Evolutionary conservation across 2,797 vertebrate genomes (phyloP).

Genomic region (Myotis myotis): DNA sequence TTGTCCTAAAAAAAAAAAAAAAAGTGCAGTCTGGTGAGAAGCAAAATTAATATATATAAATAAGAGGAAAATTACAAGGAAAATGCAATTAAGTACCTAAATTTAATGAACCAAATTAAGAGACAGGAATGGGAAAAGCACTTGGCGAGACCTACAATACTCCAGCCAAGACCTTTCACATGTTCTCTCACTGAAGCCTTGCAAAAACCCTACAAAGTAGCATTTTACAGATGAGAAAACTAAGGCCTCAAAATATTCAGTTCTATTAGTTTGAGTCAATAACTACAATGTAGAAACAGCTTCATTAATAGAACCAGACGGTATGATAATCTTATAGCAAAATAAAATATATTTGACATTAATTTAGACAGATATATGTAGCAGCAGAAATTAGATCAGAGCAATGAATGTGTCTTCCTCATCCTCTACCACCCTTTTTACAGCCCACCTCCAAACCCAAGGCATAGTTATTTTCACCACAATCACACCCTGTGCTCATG

Average conservation of each 20-base stretch:
- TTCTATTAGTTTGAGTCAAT: background rate
- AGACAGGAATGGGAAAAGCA: background rate
- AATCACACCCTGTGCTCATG: background rate
- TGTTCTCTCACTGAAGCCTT: background rate
- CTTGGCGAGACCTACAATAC: background rate
- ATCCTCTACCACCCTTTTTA: background rate
- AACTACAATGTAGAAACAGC: background rate
- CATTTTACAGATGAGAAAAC: slow-evolving; percentile 1
- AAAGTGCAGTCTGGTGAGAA: background rate
- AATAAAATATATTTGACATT: background rate
- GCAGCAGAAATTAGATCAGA: background rate
- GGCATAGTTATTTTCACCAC: background rate
- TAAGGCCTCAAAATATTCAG: background rate
- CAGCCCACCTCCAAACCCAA: background rate
- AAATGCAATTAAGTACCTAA: background rate
- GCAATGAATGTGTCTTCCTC: background rate
- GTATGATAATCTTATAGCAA: background rate
- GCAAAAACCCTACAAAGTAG: background rate
- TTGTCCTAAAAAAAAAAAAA: slow-evolving; percentile 19
- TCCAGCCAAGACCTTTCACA: background rate
- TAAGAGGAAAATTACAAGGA: background rate
- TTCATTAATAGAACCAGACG: background rate
- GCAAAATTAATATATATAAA: background rate
- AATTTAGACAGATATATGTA: background rate
- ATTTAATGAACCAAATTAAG: background rate